Conservation (phyloP, 37 sponge, comb jelly and placozoan genomes). For the Halichondria panicea region DNA sequence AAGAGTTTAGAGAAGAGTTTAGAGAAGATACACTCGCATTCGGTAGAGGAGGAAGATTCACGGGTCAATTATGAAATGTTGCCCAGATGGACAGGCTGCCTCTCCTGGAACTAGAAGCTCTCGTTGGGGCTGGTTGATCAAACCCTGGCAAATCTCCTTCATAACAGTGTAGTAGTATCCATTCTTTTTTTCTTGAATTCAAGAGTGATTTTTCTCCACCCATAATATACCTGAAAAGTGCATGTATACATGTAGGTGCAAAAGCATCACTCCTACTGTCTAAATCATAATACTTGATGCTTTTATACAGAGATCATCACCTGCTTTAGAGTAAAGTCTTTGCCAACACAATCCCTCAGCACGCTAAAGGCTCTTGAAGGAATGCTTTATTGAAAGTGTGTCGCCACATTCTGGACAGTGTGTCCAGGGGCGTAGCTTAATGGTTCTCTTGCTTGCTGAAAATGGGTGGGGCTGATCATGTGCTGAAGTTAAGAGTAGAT, state of each 20-base stretch:
- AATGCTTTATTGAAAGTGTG: background rate
- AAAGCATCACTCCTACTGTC: too few species aligned
- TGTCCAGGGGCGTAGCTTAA: too few species aligned
- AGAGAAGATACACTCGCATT: background rate
- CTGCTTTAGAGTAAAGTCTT: conserved; percentile 27
- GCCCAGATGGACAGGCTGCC: background rate
- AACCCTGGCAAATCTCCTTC: conserved; percentile 13
- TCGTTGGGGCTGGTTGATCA: background rate
- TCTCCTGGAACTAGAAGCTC: background rate
- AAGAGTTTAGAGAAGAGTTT: conserved; percentile 2
- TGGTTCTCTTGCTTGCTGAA: too few species aligned
- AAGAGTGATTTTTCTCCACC: conserved; percentile 5
- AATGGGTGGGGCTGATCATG: too few species aligned
- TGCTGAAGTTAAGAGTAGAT: too few species aligned
- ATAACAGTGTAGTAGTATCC: conserved; percentile 12
- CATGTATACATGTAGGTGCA: too few species aligned
- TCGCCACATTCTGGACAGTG: background rate
- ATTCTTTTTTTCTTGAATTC: conserved; percentile 1
- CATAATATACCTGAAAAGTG: background rate
- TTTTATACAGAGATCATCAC: too few species aligned
- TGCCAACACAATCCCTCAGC: conserved; percentile 14
- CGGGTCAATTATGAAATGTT: conserved; percentile 4
- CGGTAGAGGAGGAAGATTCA: conserved; percentile 28
- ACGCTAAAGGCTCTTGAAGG: conserved; percentile 26
- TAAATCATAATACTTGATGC: too few species aligned